Percentiles rank a stretch among this genome's conserved stretches.
Evolutionary conservation across 1,140 invertebrate genomes (phyloP).

Genomic region (Drosophila nasuta): DNA sequence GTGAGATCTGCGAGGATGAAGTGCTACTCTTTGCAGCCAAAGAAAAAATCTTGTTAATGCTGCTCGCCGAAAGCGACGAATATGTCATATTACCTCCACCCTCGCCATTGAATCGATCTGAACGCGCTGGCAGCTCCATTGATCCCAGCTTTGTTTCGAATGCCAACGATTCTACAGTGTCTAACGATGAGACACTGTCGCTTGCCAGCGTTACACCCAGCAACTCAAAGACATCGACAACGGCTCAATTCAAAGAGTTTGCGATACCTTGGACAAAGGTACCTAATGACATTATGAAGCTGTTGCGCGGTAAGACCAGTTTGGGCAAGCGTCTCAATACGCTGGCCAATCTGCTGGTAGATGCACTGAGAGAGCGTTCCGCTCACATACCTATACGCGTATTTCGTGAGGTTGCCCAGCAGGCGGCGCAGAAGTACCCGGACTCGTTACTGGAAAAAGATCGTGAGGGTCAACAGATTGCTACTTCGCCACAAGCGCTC

Average conservation of each 20-base stretch:
- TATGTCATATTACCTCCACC: slow-evolving; percentile 70
- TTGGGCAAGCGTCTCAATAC: slow-evolving; percentile 70
- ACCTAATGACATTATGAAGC: slow-evolving; percentile 73
- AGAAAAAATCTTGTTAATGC: slow-evolving; percentile 71
- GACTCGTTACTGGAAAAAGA: slow-evolving; percentile 72
- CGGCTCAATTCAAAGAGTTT: slow-evolving; percentile 69
- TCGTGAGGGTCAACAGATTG: slow-evolving; percentile 71
- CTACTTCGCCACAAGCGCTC: slow-evolving; percentile 69
- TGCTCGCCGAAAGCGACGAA: slow-evolving; percentile 64
- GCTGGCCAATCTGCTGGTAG: slow-evolving; percentile 64
- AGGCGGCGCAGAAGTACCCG: slow-evolving; percentile 72
- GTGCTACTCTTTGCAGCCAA: slow-evolving; percentile 70
- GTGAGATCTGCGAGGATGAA: slow-evolving; percentile 74
- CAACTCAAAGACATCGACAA: slow-evolving; percentile 51
- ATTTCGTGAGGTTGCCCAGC: slow-evolving; percentile 69
- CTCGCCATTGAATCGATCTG: slow-evolving; percentile 68
- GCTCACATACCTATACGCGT: slow-evolving; percentile 63
- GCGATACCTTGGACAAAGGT: slow-evolving; percentile 73
- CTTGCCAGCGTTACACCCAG: slow-evolving; percentile 66
- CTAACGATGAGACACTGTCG: slow-evolving; percentile 70
- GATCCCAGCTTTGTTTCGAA: slow-evolving; percentile 74
- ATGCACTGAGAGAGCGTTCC: slow-evolving; percentile 60
- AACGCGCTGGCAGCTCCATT: slow-evolving; percentile 69
- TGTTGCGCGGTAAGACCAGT: slow-evolving; percentile 55
- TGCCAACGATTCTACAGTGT: slow-evolving; percentile 71